Percentiles rank a stretch among this genome's conserved stretches.
These are phyloP conservation scores for Microplitis demolitor DNA, from an alignment of 1,140 invertebrate species.

Conservation along the genomic window DNA sequence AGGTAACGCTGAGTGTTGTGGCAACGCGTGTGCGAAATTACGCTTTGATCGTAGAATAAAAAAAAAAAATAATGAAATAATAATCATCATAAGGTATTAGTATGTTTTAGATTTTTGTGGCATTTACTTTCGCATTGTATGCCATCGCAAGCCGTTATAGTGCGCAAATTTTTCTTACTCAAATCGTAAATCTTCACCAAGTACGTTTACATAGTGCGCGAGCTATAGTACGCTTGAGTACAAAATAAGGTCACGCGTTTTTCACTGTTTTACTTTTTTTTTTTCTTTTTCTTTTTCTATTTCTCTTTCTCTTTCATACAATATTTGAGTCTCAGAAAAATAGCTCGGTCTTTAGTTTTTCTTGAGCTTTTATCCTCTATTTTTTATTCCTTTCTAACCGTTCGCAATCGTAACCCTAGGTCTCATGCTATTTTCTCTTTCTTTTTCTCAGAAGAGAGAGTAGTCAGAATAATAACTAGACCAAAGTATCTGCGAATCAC, in stretches of 20 bases:
- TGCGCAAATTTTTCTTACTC: neutral
- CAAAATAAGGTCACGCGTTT: conserved; percentile 2
- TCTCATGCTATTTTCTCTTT: neutral
- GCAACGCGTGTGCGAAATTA: neutral
- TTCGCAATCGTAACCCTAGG: neutral
- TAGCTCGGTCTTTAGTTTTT: neutral
- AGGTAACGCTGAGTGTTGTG: neutral
- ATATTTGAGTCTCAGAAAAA: neutral
- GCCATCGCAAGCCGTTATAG: conserved; percentile 3
- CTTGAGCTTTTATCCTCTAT: neutral
- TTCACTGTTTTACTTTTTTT: neutral
- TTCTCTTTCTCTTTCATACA: too few species aligned
- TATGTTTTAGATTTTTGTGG: neutral
- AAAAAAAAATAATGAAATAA: conserved; percentile 10
- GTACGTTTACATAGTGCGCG: neutral
- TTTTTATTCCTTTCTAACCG: neutral
- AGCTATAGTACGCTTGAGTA: neutral
- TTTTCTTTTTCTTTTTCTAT: too few species aligned
- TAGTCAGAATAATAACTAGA: conserved; percentile 2
- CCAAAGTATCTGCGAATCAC: conserved; percentile 4
- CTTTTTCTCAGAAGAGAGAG: neutral
- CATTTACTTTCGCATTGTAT: neutral
- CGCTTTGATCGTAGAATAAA: neutral
- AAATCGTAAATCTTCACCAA: neutral
- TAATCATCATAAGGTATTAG: conserved; percentile 22